Conservation (phyloP, 2,797 vertebrate genomes). For the Pseudomugil gertrudae region DNA sequence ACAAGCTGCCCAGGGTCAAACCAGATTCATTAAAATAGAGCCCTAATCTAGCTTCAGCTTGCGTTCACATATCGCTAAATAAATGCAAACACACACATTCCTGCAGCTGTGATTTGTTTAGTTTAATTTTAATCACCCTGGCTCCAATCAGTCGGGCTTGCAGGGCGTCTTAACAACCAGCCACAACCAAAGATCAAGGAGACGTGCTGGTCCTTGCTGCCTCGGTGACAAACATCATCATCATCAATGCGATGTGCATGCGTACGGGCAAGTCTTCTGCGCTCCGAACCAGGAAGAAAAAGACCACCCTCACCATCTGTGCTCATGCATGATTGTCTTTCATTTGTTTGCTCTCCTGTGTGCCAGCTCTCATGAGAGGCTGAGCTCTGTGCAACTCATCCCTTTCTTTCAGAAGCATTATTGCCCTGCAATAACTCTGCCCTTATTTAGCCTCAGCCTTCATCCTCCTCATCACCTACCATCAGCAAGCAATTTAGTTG, state of each 20-base stretch:
- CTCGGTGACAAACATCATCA: not conserved
- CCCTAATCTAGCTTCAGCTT: slow-evolving; percentile 54
- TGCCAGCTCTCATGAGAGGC: not conserved
- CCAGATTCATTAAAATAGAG: slow-evolving; percentile 52
- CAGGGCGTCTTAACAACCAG: slow-evolving; percentile 36
- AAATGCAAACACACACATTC: slow-evolving; percentile 32
- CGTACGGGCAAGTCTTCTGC: not conserved
- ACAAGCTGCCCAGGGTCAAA: too few relatives aligned
- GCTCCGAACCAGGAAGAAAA: not conserved
- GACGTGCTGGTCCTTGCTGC: slow-evolving; percentile 4
- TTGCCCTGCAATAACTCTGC: not conserved
- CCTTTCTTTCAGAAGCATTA: slow-evolving; percentile 1
- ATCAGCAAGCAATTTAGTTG: slow-evolving; percentile 1
- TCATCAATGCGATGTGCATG: not conserved
- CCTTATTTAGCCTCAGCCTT: not conserved
- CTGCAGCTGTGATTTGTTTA: slow-evolving; percentile 32
- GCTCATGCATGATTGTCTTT: slow-evolving; percentile 4
- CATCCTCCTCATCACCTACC: slow-evolving; percentile 13
- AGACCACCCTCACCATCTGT: slow-evolving; percentile 3
- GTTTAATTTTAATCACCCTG: slow-evolving; percentile 66
- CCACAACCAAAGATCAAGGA: slow-evolving; percentile 13
- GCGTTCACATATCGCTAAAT: slow-evolving; percentile 24
- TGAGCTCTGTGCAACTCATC: not conserved
- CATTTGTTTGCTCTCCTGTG: not conserved
- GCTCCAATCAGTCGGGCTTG: slow-evolving; percentile 50